Evolutionary conservation across 2,113 vertebrate genomes (phyloP), one percentile per base, ranked within the genome.

Genomic region (Toxotes jaculatrix): DNA sequence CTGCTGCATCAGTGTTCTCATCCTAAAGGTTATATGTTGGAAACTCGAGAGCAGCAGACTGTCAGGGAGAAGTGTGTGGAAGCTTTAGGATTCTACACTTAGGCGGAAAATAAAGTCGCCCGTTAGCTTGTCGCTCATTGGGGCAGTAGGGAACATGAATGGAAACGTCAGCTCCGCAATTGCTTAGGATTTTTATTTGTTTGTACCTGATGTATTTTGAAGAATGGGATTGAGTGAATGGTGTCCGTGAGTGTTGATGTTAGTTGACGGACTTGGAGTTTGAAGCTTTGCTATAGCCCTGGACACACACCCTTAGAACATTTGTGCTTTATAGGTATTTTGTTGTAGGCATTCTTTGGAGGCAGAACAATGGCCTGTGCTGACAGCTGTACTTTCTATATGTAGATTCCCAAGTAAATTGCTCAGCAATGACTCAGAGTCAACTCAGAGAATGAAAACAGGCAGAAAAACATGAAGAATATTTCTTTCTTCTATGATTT

Each of bases 341-440:
- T 36, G 23, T 19, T 36, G 3, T 23, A 51, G 61, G 7, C 45
- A 47, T 72, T 51, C 9, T 32, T 9, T 43, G 6, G 17, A 9
- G 32, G 32, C 43, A 66, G 21, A 60, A 67, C 42, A 72, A 40
- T 60, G 23, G 16, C 32, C 36, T n/a, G 8, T 17, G 23, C 19
- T 11, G 16, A 74, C 60, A 76, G 71, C 77, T 77, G 66, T 47
- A 27, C 14, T 63, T 47, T 63, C 55, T 79, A 74, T 47, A 75
- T 76, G 47, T 21, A 57, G 40, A 49, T 27, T 21, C 7, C 61
- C 11, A 55, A 45, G 27, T 31, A 3, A 5, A 34, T 72, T 51
- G n/a, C 62, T 74, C 5, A 40, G 32, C 27, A 53, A 4, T 60
- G 59, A 82, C 47, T 70, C 7, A 14, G 36, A 14, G 38, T 69